Base-by-base conservation (phyloP, 2,888 invertebrate species). In the Ligdia adustata region DNA sequence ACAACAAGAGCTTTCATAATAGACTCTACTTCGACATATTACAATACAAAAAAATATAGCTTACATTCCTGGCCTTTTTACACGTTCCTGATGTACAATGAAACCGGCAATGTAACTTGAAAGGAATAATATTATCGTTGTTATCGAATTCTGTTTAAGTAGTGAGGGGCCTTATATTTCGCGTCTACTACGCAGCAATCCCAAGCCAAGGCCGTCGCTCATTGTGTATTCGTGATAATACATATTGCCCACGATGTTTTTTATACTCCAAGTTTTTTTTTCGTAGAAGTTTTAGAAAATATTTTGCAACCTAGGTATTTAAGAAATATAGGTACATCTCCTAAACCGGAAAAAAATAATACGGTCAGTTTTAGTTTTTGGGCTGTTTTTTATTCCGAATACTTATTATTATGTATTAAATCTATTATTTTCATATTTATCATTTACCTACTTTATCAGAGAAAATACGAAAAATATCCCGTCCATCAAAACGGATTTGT, bases 151-250 rank as follows among this genome's bases (percentile, higher is more conserved):
- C 6, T 6, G 13, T 5, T 16, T 20, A 9, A 39, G 12, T 39
- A 5, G 39, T 46, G 24, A 7, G 16, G 13, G 29, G 13, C 29
- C 12, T 34, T 16, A 39, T 26, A 18, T 40, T 34, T 47, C 18
- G 22, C 16, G 26, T 29, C 14, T 35, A 47, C 50, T 56, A 58
- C 56, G 58, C 56, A 47, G 47, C 34, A 46, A 39, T 38, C 24
- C 31, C 34, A 34, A 51, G 42, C 39, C 54, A 60, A 57, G 56
- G 60, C 40, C 48, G 43, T 12, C 32, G 14, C 32, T 47, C 54
- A 48, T 50, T 48, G 47, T 26, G 38, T 14, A 49, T 43, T 43
- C 43, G n/a, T 27, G 45, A 29, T 51, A 39, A 35, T 28, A 9
- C 32, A 40, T 29, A 22, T 18, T 26, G 22, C 35, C 13, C 37